These are phyloP conservation scores for Tubiluchus corallicola DNA, from an alignment of 2,888 invertebrate species.

Conservation along the genomic window DNA sequence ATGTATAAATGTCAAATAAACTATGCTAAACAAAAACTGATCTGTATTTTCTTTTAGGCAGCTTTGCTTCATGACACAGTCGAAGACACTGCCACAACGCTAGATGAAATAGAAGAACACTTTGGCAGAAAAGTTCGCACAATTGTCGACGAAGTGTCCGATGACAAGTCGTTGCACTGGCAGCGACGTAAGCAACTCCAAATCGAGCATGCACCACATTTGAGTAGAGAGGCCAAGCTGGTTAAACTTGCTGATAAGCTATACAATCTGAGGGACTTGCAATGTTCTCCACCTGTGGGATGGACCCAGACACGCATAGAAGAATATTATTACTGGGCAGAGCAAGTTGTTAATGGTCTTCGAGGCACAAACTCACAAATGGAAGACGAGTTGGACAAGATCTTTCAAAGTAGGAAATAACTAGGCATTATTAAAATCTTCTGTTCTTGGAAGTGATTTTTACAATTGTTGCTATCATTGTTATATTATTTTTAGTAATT, in stretches of 20 bases:
- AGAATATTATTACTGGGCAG: slow-evolving; percentile 49
- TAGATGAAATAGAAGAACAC: slow-evolving; percentile 42
- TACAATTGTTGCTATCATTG: no score
- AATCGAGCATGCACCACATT: slow-evolving; percentile 39
- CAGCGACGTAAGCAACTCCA: slow-evolving; percentile 43
- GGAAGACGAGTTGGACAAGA: slow-evolving; percentile 37
- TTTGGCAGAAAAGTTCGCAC: slow-evolving; percentile 42
- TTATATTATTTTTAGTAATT: no score
- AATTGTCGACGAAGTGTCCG: slow-evolving; percentile 37
- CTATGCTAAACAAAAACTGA: neutral
- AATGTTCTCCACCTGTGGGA: slow-evolving; percentile 33
- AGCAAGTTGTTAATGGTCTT: slow-evolving; percentile 43
- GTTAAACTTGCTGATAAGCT: slow-evolving; percentile 63
- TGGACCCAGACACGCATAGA: slow-evolving; percentile 41
- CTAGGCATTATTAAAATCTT: no score
- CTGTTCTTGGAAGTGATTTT: no score
- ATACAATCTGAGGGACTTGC: slow-evolving; percentile 54
- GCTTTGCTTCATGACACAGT: slow-evolving; percentile 64
- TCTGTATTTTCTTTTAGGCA: slow-evolving; percentile 36
- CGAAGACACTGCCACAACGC: slow-evolving; percentile 58
- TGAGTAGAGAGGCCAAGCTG: slow-evolving; percentile 44
- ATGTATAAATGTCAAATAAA: no score
- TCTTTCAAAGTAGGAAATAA: no score
- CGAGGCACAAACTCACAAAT: slow-evolving; percentile 40
- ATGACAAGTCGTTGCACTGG: slow-evolving; percentile 49